Percentiles rank a stretch among this genome's conserved stretches.
Evolutionary conservation across 2,113 vertebrate species (phyloP).

Genomic region (Meriones unguiculatus): DNA sequence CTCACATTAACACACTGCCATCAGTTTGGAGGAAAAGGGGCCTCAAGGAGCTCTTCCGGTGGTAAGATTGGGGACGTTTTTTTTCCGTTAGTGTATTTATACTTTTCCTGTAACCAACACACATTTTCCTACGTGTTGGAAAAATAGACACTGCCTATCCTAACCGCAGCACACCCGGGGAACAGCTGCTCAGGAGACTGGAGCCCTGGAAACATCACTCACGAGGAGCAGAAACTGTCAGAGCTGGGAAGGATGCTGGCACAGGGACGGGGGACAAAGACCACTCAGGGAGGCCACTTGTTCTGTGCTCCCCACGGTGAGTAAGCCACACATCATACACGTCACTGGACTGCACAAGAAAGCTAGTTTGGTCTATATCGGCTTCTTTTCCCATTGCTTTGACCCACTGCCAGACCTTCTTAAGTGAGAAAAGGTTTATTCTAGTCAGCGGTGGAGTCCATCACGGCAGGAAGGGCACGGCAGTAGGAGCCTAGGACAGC

Average conservation of each 20-base stretch:
- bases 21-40: neutral
- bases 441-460: neutral
- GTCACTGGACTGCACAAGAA: neutral
- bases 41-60: neutral
- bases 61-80: neutral
- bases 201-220: neutral
- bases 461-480: too few species aligned
- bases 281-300: neutral
- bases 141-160: neutral
- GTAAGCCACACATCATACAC: neutral
- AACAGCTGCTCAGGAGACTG: neutral
- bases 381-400: neutral
- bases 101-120: neutral
- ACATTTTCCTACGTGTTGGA: neutral
- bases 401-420: neutral
- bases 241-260: neutral
- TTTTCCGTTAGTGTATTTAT: neutral
- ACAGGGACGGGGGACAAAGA: fast-evolving
- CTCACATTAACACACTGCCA: neutral
- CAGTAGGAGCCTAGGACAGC: too few species aligned
- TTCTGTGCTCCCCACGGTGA: neutral
- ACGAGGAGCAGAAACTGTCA: too few species aligned
- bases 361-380: neutral
- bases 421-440: neutral
- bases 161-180: neutral